These are phyloP conservation scores for Colletes latitarsis DNA, from an alignment of 1,140 invertebrate genomes.

Conservation along the genomic window DNA sequence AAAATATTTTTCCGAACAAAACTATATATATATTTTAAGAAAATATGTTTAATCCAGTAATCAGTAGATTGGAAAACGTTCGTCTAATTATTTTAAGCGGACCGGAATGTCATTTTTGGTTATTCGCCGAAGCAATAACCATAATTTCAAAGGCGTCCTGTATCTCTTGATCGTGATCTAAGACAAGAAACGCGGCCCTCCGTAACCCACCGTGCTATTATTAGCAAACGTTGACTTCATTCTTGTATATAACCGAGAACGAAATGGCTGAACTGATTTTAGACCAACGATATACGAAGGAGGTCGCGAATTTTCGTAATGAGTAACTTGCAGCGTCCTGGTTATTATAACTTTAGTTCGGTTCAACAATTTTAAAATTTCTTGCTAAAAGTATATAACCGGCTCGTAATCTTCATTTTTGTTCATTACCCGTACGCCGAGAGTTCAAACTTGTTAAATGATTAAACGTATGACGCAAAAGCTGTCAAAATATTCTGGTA, in stretches of 20 bases:
- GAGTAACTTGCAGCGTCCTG: background rate
- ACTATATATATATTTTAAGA: no score
- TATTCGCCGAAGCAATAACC: constrained; percentile 3
- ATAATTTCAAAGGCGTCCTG: background rate
- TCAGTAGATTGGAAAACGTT: no score
- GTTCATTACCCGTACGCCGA: no score
- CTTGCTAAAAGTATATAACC: no score
- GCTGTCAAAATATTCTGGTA: no score
- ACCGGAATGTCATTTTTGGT: background rate
- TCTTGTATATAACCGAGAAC: background rate
- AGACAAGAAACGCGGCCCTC: constrained; percentile 6
- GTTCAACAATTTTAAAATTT: no score
- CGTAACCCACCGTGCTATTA: constrained; percentile 11
- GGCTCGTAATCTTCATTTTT: no score
- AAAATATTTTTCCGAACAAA: no score
- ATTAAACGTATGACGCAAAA: no score
- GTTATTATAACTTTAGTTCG: background rate
- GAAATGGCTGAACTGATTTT: background rate
- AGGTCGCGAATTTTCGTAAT: background rate
- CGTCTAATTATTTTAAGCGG: background rate
- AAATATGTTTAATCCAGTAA: no score
- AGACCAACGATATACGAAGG: background rate
- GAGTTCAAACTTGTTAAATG: no score
- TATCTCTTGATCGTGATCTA: constrained; percentile 20
- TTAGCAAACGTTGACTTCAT: constrained; percentile 34